Percentiles rank a stretch among this genome's conserved stretches.
Conservation (phyloP, 2,888 invertebrate species). For the Acanthoscelides obtectus region DNA sequence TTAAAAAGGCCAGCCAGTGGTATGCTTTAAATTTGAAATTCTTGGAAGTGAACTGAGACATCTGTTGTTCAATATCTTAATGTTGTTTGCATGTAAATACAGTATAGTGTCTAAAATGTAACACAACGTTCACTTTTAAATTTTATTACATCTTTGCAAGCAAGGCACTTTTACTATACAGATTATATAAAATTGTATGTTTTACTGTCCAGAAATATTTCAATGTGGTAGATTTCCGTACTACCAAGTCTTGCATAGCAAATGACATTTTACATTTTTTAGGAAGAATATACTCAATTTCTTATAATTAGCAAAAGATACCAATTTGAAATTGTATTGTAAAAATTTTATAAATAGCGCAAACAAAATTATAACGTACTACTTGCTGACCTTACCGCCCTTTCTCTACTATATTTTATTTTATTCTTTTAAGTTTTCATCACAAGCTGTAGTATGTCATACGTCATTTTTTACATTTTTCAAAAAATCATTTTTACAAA, state of each 20-base stretch:
- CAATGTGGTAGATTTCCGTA: too few species aligned
- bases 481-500: background rate
- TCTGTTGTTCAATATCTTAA: background rate
- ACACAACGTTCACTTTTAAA: background rate
- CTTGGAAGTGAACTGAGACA: background rate
- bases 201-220: too few species aligned
- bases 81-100: too few species aligned
- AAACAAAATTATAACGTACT: too few species aligned
- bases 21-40: background rate
- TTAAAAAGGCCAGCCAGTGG: background rate
- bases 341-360: too few species aligned
- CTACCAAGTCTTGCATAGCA: too few species aligned
- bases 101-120: background rate
- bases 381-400: background rate
- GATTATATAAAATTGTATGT: background rate
- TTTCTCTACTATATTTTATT: background rate
- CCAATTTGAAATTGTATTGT: too few species aligned
- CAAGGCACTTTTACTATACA: background rate
- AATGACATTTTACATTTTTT: too few species aligned
- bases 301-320: too few species aligned
- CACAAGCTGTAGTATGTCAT: background rate
- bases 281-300: too few species aligned
- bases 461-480: background rate
- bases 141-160: background rate
- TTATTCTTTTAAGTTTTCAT: background rate